These are phyloP conservation scores for Chaetodon auriga DNA, from an alignment of 2,113 vertebrate genomes.

Conservation along the genomic window DNA sequence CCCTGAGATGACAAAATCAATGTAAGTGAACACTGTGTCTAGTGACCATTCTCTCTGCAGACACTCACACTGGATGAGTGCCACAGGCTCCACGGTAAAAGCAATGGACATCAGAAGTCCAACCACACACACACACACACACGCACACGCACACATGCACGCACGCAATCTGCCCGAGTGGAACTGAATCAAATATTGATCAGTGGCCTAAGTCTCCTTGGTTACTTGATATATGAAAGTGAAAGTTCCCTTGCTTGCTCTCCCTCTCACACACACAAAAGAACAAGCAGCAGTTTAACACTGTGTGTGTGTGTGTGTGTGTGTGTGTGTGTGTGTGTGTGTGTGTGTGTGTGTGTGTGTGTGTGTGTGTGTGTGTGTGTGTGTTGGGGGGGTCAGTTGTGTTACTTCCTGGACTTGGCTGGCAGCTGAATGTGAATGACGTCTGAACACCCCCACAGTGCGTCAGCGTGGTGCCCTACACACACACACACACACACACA, in stretches of 20 bases:
- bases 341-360: neutral
- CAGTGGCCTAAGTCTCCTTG: slow-evolving; percentile 55
- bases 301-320: neutral
- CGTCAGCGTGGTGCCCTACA: slow-evolving; percentile 18
- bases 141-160: slow-evolving; percentile 28
- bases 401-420: slow-evolving; percentile 45
- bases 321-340: neutral
- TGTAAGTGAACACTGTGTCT: slow-evolving; percentile 23
- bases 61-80: slow-evolving; percentile 39
- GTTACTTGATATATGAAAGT: slow-evolving; percentile 74
- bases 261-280: neutral
- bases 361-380: neutral
- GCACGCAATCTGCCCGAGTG: slow-evolving; percentile 47
- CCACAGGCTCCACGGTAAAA: slow-evolving; percentile 51
- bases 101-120: slow-evolving; percentile 4
- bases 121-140: slow-evolving; percentile 23
- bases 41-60: slow-evolving; percentile 39
- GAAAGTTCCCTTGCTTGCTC: slow-evolving; percentile 37
- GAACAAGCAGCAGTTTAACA: slow-evolving; percentile 6
- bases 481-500: neutral
- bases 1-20: slow-evolving; percentile 44
- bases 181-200: slow-evolving; percentile 73
- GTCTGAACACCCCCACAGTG: slow-evolving; percentile 42
- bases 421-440: slow-evolving; percentile 52
- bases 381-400: neutral